A percentile compares a stretch with the other conserved stretches of the same genome.
phyloP scores from a whole-genome alignment of 2,888 invertebrate genomes.

The Cremastinae sp. region DNA sequence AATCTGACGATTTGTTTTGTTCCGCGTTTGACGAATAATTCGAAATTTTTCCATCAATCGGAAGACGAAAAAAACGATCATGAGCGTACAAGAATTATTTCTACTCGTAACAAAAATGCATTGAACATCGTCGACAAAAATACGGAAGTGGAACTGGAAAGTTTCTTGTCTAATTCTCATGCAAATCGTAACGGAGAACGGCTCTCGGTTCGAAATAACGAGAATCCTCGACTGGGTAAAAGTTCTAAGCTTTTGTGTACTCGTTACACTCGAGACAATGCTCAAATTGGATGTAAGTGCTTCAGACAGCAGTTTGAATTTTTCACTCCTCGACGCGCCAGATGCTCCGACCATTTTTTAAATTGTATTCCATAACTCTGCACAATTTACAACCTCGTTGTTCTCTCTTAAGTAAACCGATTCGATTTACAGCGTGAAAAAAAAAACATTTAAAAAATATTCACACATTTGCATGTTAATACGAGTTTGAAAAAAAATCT shows the following conservation, averaged over 20 bases:
- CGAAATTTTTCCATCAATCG: background rate
- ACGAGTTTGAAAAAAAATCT: too few relatives aligned
- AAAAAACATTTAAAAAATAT: background rate
- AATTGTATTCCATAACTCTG: constrained; percentile 52
- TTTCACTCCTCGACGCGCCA: constrained; percentile 12
- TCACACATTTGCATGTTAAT: too few relatives aligned
- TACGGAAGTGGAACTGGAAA: constrained; percentile 35
- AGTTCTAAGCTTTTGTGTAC: constrained; percentile 5
- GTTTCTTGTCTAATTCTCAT: constrained; percentile 49
- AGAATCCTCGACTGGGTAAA: constrained; percentile 13
- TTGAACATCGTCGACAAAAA: constrained; percentile 3
- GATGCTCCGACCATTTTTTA: constrained; percentile 43
- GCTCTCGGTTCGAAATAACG: constrained; percentile 4
- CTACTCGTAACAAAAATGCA: background rate
- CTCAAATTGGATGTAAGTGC: constrained; percentile 60
- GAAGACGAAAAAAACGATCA: background rate
- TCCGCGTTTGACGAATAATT: constrained; percentile 25
- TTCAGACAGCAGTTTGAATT: constrained; percentile 44
- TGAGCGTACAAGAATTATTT: background rate
- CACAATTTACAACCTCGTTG: constrained; percentile 9
- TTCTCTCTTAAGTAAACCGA: background rate
- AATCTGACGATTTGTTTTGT: constrained; percentile 52
- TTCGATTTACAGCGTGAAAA: background rate
- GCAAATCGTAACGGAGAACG: constrained; percentile 37
- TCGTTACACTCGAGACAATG: constrained; percentile 42